Conservation (phyloP, 2,888 invertebrate genomes). For the Stenchaetothrips biformis region DNA sequence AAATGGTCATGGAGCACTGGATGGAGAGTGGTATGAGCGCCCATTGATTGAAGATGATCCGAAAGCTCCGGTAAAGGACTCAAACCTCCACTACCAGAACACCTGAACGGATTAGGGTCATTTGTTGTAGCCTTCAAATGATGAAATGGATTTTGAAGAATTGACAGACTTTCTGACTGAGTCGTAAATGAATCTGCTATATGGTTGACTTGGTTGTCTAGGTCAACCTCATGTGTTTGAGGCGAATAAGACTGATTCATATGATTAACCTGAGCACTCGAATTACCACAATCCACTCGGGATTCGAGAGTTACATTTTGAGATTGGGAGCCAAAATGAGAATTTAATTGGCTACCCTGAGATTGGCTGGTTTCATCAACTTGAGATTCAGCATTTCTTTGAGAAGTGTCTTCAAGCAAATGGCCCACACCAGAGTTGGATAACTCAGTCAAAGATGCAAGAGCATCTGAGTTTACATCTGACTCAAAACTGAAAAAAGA, state of each 20-base stretch:
- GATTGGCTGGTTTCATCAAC: neutral
- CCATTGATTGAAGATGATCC: neutral
- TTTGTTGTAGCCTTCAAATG: neutral
- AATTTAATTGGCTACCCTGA: neutral
- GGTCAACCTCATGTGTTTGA: neutral
- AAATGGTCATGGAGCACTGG: no score
- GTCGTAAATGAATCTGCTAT: neutral
- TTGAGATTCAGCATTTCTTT: neutral
- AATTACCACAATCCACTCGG: neutral
- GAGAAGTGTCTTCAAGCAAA: neutral
- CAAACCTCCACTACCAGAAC: neutral
- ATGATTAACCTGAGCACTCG: neutral
- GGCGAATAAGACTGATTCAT: neutral
- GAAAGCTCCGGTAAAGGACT: neutral
- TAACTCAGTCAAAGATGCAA: neutral
- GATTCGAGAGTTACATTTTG: neutral
- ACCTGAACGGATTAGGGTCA: neutral
- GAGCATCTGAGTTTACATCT: neutral
- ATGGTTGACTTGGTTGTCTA: neutral
- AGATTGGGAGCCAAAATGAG: neutral
- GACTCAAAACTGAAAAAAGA: neutral
- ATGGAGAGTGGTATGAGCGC: no score
- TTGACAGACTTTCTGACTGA: neutral
- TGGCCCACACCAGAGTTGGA: conserved; percentile 2
- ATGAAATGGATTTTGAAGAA: conserved; percentile 1